Percentiles rank a stretch among this genome's conserved stretches.
These are phyloP conservation scores for Carposina sasakii DNA, from an alignment of 1,140 invertebrate genomes.

Conservation along the genomic window DNA sequence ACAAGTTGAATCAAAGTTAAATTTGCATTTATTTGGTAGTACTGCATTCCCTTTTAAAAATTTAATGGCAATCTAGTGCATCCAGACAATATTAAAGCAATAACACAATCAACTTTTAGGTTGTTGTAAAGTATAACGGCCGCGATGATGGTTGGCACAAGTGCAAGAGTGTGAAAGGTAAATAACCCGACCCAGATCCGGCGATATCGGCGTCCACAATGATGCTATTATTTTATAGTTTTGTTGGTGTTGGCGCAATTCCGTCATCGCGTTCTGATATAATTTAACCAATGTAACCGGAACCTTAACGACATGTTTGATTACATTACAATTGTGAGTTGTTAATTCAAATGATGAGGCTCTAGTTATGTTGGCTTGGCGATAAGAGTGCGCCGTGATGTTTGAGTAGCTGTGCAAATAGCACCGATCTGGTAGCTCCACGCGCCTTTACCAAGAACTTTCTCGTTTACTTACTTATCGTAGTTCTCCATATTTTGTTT, in stretches of 20 bases:
- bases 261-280: conserved; percentile 49
- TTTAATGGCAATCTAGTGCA: no score
- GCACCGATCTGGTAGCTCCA: conserved; percentile 49
- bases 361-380: conserved; percentile 27
- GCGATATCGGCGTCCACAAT: conserved; percentile 30
- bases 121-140: no score
- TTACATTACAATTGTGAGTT: not conserved
- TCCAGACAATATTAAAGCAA: no score
- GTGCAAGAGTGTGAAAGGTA: conserved; percentile 29
- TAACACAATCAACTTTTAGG: no score
- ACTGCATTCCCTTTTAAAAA: no score
- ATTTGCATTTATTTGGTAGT: no score
- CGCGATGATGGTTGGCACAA: conserved; percentile 23
- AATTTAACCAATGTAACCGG: conserved; percentile 33
- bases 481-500: no score
- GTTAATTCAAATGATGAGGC: conserved; percentile 5
- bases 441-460: conserved; percentile 53
- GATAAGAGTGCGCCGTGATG: conserved; percentile 42
- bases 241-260: conserved; percentile 36
- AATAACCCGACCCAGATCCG: conserved; percentile 40
- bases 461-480: conserved; percentile 54
- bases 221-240: conserved; percentile 40
- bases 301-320: conserved; percentile 20
- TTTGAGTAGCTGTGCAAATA: conserved; percentile 68
- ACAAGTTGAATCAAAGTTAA: no score